Conservation (phyloP, 2,888 invertebrate genomes). For the Temnothorax rugatulus region DNA sequence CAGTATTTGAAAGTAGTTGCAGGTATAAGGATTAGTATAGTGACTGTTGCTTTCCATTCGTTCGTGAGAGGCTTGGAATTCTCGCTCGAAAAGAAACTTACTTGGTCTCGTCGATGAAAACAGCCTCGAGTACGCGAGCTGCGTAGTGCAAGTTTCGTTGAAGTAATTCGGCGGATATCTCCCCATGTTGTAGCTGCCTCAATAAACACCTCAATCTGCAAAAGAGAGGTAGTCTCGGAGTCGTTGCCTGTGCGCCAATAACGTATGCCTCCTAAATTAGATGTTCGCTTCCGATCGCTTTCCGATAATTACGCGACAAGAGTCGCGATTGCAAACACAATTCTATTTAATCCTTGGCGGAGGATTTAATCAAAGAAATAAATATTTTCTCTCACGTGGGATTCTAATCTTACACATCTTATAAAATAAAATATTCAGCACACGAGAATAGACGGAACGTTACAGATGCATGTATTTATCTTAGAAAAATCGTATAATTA, state of each 20-base stretch:
- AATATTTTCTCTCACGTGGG: not conserved
- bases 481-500: not conserved
- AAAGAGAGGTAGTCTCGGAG: slow-evolving; percentile 68
- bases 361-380: not conserved
- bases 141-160: slow-evolving; percentile 97
- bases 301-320: slow-evolving; percentile 51
- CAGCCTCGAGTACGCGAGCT: slow-evolving; percentile 96
- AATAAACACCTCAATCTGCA: slow-evolving; percentile 96
- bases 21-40: slow-evolving; percentile 6
- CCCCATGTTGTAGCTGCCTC: slow-evolving; percentile 94
- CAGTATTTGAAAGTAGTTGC: not conserved
- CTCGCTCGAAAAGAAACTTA: slow-evolving; percentile 86
- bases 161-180: slow-evolving; percentile 95
- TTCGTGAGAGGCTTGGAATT: not conserved
- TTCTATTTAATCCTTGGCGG: slow-evolving; percentile 28
- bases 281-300: slow-evolving; percentile 38
- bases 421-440: slow-evolving; percentile 11
- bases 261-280: slow-evolving; percentile 24
- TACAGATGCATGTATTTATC: not conserved
- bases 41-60: not conserved
- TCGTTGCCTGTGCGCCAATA: slow-evolving; percentile 7
- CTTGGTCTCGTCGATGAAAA: slow-evolving; percentile 98
- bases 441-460: not conserved
- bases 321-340: slow-evolving; percentile 37
- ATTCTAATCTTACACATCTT: not conserved